Evolutionary conservation across 1,140 invertebrate species (phyloP).

Genomic region (Melipona quadrifasciata): DNA sequence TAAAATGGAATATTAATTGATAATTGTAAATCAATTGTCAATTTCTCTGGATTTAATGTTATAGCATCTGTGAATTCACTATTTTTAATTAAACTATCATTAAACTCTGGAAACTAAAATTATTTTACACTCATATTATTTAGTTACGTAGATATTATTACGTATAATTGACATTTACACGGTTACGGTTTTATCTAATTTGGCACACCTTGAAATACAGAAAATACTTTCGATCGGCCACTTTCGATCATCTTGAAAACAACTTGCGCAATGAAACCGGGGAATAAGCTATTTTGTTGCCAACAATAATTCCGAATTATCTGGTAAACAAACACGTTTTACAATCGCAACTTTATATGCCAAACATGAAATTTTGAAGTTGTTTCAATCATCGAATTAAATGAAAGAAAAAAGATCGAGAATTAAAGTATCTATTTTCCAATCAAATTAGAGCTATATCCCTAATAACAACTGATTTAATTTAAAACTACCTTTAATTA

Average conservation of each 20-base stretch:
- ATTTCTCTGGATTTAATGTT: not conserved
- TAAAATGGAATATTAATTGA: not conserved
- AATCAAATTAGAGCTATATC: not conserved
- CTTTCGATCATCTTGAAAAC: constrained; percentile 30
- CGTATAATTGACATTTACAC: not conserved
- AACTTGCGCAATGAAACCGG: constrained; percentile 44
- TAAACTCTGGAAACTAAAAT: not conserved
- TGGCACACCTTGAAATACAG: constrained; percentile 10
- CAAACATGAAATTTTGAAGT: not conserved
- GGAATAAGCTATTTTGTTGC: not conserved
- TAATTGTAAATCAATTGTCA: too few species aligned
- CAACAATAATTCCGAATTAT: not conserved
- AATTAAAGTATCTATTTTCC: not conserved
- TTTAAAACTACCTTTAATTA: too few species aligned
- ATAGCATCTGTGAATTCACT: not conserved
- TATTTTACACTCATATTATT: too few species aligned
- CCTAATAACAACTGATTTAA: too few species aligned
- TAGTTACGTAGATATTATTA: not conserved
- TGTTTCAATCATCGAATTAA: not conserved
- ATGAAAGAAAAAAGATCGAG: not conserved
- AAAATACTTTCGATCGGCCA: not conserved
- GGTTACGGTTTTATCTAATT: not conserved
- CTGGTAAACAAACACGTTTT: not conserved
- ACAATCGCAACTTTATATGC: not conserved
- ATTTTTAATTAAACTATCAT: not conserved